These are phyloP conservation scores for Philopotamus ludificatus DNA, from an alignment of 1,140 invertebrate genomes.

Conservation along the genomic window DNA sequence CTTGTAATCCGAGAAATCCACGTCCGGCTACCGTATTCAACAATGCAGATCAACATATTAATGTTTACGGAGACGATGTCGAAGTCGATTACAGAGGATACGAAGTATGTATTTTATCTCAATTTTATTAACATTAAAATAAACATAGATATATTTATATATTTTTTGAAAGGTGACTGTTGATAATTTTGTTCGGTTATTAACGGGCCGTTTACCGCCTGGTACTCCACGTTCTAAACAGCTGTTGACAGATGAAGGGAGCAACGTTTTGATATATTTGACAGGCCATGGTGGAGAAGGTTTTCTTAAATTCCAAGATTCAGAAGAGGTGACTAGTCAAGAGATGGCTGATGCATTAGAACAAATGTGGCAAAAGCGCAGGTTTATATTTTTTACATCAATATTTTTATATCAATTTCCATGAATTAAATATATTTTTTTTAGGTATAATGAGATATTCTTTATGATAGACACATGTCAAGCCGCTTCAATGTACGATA, in stretches of 20 bases:
- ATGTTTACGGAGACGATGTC: slow-evolving; percentile 99
- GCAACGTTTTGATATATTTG: slow-evolving; percentile 96
- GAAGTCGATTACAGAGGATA: slow-evolving; percentile 99
- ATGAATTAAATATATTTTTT: slow-evolving; percentile 43
- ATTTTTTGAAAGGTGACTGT: slow-evolving; percentile 75
- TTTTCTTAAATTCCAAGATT: slow-evolving; percentile 99
- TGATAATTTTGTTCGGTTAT: slow-evolving; percentile 95
- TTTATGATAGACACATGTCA: slow-evolving; percentile 99
- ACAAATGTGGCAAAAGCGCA: slow-evolving; percentile 98
- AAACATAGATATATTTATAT: not conserved
- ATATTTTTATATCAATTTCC: slow-evolving; percentile 1
- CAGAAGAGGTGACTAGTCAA: slow-evolving; percentile 98
- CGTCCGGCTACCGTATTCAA: slow-evolving; percentile 98
- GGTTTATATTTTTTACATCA: slow-evolving; percentile 55
- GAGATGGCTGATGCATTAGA: slow-evolving; percentile 98
- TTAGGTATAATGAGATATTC: slow-evolving; percentile 95
- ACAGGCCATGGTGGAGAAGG: slow-evolving; percentile 98
- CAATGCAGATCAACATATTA: slow-evolving; percentile 96
- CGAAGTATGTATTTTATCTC: slow-evolving; percentile 69
- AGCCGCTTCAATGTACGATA: slow-evolving; percentile 97
- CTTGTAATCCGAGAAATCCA: slow-evolving; percentile 97
- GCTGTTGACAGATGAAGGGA: slow-evolving; percentile 92
- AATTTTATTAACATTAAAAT: slow-evolving; percentile 14
- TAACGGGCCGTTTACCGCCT: slow-evolving; percentile 88
- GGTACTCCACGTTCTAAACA: slow-evolving; percentile 94